Base-by-base conservation (phyloP, 2,113 vertebrate species). In the Mustela nigripes region DNA sequence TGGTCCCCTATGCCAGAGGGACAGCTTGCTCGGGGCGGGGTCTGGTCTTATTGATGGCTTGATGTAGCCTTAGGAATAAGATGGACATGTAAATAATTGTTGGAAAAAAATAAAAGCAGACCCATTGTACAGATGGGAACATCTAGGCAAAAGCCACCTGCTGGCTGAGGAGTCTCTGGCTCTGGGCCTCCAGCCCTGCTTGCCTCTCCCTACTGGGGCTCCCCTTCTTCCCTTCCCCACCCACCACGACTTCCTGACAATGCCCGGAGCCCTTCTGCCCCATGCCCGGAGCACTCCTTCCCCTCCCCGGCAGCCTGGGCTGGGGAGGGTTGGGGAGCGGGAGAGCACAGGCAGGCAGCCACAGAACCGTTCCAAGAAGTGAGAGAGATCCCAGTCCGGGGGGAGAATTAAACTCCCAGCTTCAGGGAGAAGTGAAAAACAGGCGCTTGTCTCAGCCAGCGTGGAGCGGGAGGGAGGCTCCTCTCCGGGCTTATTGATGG, bases 401-500 rank as follows among this genome's bases (percentile, higher is more conserved):
- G 79, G 90, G 62, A 92, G 82, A 42, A 81, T 90, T 39, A 39
- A 81, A 73, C 74, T 95, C 91, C 48, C 3, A 16, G 73, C 83
- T 80, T 86, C 48, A 10, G 48, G 45, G 71, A 42, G n/a, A 89
- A 28, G 63, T 91, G 84, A 69, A 88, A 73, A 88, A 67, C 45
- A 65, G 84, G 74, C 36, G 0, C 76, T 42, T 83, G 80, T 94
- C 84, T 94, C 19, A 1, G 76, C 15, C 89, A 39, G 74, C 0
- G 1, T 5, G 80, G 79, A 45, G 79, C 0, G 1, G 56, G 86
- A 63, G 82, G 50, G 60, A 48, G 24, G 78, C 33, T 42, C 89
- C 53, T 97, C 79, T 69, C 74, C 1, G 73, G 73, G 86, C 86
- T 90, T 74, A 53, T n/a, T 92, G 96, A 96, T 90, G 89, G 89